Percentiles rank a stretch among this genome's conserved stretches.
Evolutionary conservation across 2,113 vertebrate genomes (phyloP).

Genomic region (Passerina amoena): DNA sequence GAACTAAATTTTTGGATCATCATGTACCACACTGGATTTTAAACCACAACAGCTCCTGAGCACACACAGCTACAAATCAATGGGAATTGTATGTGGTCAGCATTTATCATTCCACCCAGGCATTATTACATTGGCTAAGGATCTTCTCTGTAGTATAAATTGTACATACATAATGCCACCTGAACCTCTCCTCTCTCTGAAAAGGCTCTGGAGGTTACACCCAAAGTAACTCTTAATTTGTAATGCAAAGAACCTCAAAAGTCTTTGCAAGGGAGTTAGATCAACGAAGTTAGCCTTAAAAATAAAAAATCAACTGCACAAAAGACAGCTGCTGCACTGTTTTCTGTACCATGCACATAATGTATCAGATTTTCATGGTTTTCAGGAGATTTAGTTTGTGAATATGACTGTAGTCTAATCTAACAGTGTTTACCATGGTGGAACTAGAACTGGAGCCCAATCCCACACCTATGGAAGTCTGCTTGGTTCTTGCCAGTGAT

Average conservation of each 20-base stretch:
- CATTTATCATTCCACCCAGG: background rate
- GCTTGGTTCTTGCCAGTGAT: background rate
- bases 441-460: background rate
- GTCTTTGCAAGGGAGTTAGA: background rate
- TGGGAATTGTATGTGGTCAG: constrained; percentile 8
- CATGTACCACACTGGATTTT: background rate
- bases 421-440: background rate
- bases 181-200: background rate
- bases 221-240: background rate
- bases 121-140: background rate
- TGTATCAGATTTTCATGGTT: background rate
- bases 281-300: background rate
- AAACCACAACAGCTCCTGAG: background rate
- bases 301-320: background rate
- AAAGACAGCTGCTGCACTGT: background rate
- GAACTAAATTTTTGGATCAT: background rate
- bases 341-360: background rate
- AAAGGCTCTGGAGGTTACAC: background rate
- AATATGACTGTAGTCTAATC: background rate
- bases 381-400: background rate
- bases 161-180: background rate
- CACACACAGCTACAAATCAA: background rate
- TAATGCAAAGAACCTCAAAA: background rate
- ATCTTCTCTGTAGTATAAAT: background rate
- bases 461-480: background rate